phyloP scores from a whole-genome alignment of 1,140 invertebrate species.

The Drosophila saltans region DNA sequence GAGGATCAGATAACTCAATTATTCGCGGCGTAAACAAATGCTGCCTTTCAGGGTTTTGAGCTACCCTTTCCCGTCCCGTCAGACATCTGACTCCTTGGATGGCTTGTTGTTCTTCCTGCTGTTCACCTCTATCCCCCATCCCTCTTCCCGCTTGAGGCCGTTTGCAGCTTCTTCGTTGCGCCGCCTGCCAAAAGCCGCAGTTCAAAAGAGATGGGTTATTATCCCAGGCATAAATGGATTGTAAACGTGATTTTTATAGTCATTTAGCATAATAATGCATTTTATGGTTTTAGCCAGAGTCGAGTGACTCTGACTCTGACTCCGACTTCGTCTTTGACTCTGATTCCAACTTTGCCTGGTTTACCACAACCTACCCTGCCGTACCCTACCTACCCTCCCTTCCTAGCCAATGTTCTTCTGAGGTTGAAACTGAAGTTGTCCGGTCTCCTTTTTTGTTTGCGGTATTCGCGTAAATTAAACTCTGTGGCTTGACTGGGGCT shows the following conservation, averaged over 20 bases:
- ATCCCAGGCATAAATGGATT: slow-evolving; percentile 83
- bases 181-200: slow-evolving; percentile 33
- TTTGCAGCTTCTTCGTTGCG: slow-evolving; percentile 38
- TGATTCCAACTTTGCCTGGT: too few species aligned
- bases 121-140: not conserved
- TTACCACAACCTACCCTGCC: not conserved
- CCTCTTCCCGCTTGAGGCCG: slow-evolving; percentile 18
- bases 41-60: slow-evolving; percentile 70
- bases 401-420: not conserved
- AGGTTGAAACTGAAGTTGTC: not conserved
- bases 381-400: not conserved
- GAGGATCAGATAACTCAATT: slow-evolving; percentile 83
- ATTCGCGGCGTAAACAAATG: slow-evolving; percentile 83
- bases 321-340: slow-evolving; percentile 8
- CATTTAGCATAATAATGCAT: slow-evolving; percentile 83
- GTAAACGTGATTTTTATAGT: slow-evolving; percentile 83
- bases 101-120: not conserved
- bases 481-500: slow-evolving; percentile 44
- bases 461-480: slow-evolving; percentile 53
- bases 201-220: slow-evolving; percentile 80
- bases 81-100: slow-evolving; percentile 4
- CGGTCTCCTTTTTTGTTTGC: slow-evolving; percentile 23
- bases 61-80: slow-evolving; percentile 39
- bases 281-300: slow-evolving; percentile 68
- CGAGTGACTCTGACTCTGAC: slow-evolving; percentile 8